Evolutionary conservation across 2,888 invertebrate genomes (phyloP), one percentile per base, ranked within the genome.

Genomic region (Eupithecia subfuscata): DNA sequence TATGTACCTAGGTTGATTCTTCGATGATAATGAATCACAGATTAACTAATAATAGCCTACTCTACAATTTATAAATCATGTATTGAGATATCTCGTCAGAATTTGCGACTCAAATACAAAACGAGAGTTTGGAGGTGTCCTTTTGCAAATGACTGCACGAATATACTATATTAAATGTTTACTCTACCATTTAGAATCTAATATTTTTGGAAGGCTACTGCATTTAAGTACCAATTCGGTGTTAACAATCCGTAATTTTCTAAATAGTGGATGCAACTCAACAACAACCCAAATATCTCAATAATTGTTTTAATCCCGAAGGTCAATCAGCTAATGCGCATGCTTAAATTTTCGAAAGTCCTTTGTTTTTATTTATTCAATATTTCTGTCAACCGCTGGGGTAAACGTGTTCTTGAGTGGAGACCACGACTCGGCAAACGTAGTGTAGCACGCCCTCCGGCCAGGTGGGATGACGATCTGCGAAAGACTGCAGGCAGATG

Each of bases 121-220:
- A 56, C 22, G n/a, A 22, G 9, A 56, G 22, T 11, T 22, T 56
- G 11, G n/a, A 56, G 60, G 22, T 14, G 60, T 25, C 60, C 22
- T 67, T 68, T 68, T 45, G 25, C 40, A 45, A 43, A 68, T 22
- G 22, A 60, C 22, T 56, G 25, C 25, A 60, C 60, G 12, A 56
- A 14, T 25, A 25, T 60, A 14, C 25, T 0, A 52, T n/a, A 18
- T 34, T 16, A 9, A 25, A 67, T 74, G 48, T 73, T 77, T 77
- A 40, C 70, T 52, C 40, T 67, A 69, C 18, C 25, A n/a, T 48
- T 74, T 72, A 73, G 30, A 67, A 70, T 40, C 16, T 67, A 22
- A 12, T 48, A 30, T 69, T 76, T 64, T 71, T 40, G 43, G 74
- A 69, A 76, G 76, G 71, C 56, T 60, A 30, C 22, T 73, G 73